Evolutionary conservation across 30 jellyfish, hydroid and myxozoan species (phyloP), one percentile per base, ranked within the genome.

Genomic region (Aurelia aurita complex sp. Pacific): DNA sequence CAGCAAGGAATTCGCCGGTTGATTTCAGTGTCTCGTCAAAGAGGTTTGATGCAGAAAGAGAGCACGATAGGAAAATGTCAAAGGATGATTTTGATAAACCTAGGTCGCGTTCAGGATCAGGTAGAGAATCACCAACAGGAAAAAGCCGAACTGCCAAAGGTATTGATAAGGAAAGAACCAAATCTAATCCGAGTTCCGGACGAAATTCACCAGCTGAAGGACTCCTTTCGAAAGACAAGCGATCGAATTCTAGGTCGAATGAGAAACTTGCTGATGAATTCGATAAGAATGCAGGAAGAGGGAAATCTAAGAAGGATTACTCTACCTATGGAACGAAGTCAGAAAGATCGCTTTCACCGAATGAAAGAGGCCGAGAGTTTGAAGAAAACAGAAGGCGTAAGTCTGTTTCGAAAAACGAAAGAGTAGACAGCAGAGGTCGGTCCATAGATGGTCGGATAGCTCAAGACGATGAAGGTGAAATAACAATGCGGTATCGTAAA

Each of bases 191-290:
- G 9, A 42, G 77, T 35, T 77, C 87, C 0, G 87, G 87, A 8
- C 66, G 89, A 79, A 67, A 46, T 15, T 79, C 89, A 23, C 89
- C 89, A 1, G 80, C 69, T 1, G 89, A 79, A 2, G 80, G 80
- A n/a, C 80, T 79, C 60, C 32, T 79, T 11, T 63, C 89, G 5
- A 64, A 42, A 34, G 63, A 40, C 0, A 55, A 51, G 46, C 50
- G 87, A 62, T 32, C 40, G 54, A 60, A 40, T 18, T 60, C 29
- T 18, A 12, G 40, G 64, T 29, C 74, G 10, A 76, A 77, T 9
- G 38, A 57, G 72, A 40, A 43, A 50, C 63, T 8, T 65, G 53
- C 12, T 29, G 59, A 17, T 16, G 38, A 53, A 12, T 11, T 5
- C 67, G 89, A 46, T 10, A 40, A 72, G 8, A 64, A n/a, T 19